Conservation (phyloP, 2,888 invertebrate genomes). For the Patella ulyssiponensis region DNA sequence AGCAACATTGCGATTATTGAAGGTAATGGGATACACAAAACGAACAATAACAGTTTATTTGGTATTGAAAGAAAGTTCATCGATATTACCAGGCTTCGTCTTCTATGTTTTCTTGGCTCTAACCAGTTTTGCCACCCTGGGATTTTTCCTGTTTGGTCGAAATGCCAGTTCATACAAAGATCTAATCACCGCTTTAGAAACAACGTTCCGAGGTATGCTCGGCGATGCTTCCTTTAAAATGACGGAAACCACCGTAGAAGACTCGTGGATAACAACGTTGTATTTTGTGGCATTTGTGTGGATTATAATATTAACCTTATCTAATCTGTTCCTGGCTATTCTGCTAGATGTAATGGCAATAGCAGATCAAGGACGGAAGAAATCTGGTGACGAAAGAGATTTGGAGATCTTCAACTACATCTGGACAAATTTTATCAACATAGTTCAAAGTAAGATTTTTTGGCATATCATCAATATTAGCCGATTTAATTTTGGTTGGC, state of each 20-base stretch:
- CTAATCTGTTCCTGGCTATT: conserved; percentile 58
- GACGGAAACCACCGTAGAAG: conserved; percentile 42
- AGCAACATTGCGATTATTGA: conserved; percentile 49
- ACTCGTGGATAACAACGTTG: conserved; percentile 44
- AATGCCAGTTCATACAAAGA: conserved; percentile 48
- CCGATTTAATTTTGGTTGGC: too few species aligned
- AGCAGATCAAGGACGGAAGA: conserved; percentile 11
- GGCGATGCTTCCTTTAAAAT: conserved; percentile 54
- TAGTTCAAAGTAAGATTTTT: too few species aligned
- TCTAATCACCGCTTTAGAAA: conserved; percentile 44
- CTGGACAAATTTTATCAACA: not conserved
- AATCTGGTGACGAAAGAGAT: conserved; percentile 11
- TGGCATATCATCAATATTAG: too few species aligned
- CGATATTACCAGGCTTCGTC: conserved; percentile 51
- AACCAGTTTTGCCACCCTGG: conserved; percentile 46
- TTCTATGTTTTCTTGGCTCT: conserved; percentile 47
- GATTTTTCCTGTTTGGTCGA: conserved; percentile 49
- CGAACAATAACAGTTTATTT: conserved; percentile 43
- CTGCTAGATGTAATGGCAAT: conserved; percentile 32
- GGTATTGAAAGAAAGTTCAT: conserved; percentile 47
- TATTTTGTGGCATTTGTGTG: conserved; percentile 54
- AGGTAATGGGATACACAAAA: conserved; percentile 56
- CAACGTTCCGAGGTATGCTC: conserved; percentile 54
- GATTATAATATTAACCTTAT: conserved; percentile 51
- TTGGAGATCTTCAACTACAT: conserved; percentile 18